Percentiles rank a stretch among this genome's conserved stretches.
Evolutionary conservation across 2,113 vertebrate genomes (phyloP).

Genomic region (human (Homo sapiens)): GRCh38 chr13:23234501-23235000

Average conservation of each 20-base stretch:
- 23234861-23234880: background rate
- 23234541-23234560: background rate
- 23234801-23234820: background rate
- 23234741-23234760: background rate
- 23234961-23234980: background rate
- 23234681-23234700: slow-evolving; percentile 95
- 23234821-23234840: background rate
- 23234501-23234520: background rate
- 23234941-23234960: background rate
- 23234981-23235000: background rate
- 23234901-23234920: background rate
- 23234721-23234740: background rate
- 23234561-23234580: background rate
- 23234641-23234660: slow-evolving; percentile 95
- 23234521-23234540: background rate
- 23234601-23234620: slow-evolving; percentile 93
- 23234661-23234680: slow-evolving; percentile 96
- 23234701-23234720: slow-evolving; percentile 93
- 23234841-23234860: background rate
- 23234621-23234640: slow-evolving; percentile 89
- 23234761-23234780: background rate
- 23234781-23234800: background rate
- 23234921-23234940: background rate
- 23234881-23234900: background rate
- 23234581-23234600: slow-evolving; percentile 28